Evolutionary conservation across 2,888 invertebrate species (phyloP).

Genomic region (Folsomia candida): DNA sequence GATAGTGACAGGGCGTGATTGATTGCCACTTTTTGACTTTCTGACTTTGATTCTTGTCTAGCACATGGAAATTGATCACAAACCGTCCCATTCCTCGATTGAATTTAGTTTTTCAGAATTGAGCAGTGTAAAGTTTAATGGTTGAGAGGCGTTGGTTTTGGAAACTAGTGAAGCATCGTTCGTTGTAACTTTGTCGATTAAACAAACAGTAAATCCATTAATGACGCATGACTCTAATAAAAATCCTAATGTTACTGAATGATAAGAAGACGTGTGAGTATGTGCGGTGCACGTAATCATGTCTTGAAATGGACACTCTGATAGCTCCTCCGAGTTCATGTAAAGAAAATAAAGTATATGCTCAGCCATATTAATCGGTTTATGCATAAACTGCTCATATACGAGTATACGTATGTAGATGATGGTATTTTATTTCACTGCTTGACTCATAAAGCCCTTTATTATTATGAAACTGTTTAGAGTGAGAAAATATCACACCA

Average conservation of each 20-base stretch:
- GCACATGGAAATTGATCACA: not conserved
- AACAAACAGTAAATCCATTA: not conserved
- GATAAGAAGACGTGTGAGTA: too few relatives aligned
- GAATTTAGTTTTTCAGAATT: not conserved
- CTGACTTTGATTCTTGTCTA: not conserved
- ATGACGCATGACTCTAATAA: not conserved
- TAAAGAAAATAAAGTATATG: too few relatives aligned
- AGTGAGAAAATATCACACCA: not conserved
- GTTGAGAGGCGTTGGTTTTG: not conserved
- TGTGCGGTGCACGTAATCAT: too few relatives aligned
- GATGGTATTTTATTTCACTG: too few relatives aligned
- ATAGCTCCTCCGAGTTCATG: too few relatives aligned
- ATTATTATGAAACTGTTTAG: not conserved
- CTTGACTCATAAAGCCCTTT: too few relatives aligned
- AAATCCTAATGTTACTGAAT: not conserved
- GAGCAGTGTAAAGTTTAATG: not conserved
- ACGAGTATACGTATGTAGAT: too few relatives aligned
- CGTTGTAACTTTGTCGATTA: too few relatives aligned
- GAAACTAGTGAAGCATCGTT: not conserved
- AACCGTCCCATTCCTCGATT: not conserved
- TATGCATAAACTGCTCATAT: too few relatives aligned
- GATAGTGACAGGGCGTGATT: not conserved
- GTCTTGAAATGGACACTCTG: too few relatives aligned
- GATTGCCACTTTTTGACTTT: not conserved
- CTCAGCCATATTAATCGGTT: too few relatives aligned